Percentiles rank a stretch among this genome's conserved stretches.
phyloP scores from a whole-genome alignment of 2,113 vertebrate species.

The Perca schrenkii region DNA sequence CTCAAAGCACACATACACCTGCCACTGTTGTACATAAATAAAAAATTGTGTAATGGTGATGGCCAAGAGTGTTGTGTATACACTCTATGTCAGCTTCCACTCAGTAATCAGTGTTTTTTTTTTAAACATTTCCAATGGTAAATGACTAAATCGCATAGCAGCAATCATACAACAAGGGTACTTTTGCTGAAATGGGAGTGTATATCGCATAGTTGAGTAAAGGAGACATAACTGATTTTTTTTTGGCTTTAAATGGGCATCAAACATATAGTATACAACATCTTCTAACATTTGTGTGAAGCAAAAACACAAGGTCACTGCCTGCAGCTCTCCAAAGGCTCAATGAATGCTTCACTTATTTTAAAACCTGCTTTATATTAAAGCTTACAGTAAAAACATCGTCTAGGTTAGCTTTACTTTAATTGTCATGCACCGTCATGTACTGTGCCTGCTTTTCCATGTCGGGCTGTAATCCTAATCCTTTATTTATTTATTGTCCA shows the following conservation, averaged over 20 bases:
- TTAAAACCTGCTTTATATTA: conserved; percentile 9
- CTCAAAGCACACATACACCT: conserved; percentile 16
- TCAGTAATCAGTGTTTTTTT: conserved; percentile 39
- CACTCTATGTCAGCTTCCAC: conserved; percentile 15
- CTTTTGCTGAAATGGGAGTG: neutral
- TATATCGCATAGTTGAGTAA: neutral
- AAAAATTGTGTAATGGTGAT: conserved; percentile 7
- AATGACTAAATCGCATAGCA: conserved; percentile 4
- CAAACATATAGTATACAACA: neutral
- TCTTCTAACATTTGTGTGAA: neutral
- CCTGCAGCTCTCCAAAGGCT: neutral
- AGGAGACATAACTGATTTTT: neutral
- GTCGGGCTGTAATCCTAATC: conserved; percentile 47
- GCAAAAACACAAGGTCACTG: neutral
- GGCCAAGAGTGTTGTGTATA: neutral
- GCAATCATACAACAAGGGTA: conserved; percentile 3
- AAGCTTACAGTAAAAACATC: conserved; percentile 16
- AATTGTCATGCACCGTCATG: conserved; percentile 24
- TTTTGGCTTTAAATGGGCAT: conserved; percentile 3
- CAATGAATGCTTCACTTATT: conserved; percentile 8
- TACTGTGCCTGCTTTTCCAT: conserved; percentile 29
- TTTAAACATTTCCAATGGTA: conserved; percentile 4
- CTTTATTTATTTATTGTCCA: conserved; percentile 23
- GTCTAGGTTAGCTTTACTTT: conserved; percentile 11
- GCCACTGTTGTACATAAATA: conserved; percentile 26